phyloP scores from a whole-genome alignment of 2,888 invertebrate species.

The Crepidodera aurea region DNA sequence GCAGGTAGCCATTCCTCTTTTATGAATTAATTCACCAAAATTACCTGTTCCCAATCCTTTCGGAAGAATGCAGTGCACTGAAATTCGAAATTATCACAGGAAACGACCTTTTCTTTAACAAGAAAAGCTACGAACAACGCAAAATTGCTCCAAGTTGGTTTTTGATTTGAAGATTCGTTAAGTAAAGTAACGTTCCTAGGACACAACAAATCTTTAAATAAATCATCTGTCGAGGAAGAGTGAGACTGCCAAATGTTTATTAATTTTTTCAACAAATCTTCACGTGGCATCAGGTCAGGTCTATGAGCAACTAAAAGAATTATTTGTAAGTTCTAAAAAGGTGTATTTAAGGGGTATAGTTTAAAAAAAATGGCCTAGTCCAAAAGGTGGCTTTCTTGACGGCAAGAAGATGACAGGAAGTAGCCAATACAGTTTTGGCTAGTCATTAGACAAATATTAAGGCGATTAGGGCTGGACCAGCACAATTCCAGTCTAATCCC shows the following conservation, averaged over 20 bases:
- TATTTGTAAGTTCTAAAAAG: no score
- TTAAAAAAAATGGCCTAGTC: no score
- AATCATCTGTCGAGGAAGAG: conserved; percentile 38
- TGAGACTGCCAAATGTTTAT: conserved; percentile 44
- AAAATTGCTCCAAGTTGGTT: conserved; percentile 49
- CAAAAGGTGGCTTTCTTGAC: no score
- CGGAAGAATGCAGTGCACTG: conserved; percentile 74
- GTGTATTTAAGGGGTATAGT: no score
- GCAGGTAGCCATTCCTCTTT: background rate
- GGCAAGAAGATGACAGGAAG: no score
- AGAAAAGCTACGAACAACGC: conserved; percentile 55
- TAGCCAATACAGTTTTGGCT: no score
- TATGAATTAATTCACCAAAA: background rate
- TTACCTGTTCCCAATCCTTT: conserved; percentile 67
- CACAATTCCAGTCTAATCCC: no score
- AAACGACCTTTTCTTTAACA: conserved; percentile 66
- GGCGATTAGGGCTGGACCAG: no score
- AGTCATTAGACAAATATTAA: no score
- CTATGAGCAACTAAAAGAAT: conserved; percentile 48
- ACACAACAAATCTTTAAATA: conserved; percentile 52
- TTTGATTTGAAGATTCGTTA: conserved; percentile 39
- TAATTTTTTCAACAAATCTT: conserved; percentile 35
- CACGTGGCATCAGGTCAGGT: conserved; percentile 32
- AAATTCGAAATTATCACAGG: conserved; percentile 69
- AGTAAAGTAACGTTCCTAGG: conserved; percentile 52